Conservation (phyloP, 1,140 invertebrate genomes). For the Hylaeus volcanicus region DNA sequence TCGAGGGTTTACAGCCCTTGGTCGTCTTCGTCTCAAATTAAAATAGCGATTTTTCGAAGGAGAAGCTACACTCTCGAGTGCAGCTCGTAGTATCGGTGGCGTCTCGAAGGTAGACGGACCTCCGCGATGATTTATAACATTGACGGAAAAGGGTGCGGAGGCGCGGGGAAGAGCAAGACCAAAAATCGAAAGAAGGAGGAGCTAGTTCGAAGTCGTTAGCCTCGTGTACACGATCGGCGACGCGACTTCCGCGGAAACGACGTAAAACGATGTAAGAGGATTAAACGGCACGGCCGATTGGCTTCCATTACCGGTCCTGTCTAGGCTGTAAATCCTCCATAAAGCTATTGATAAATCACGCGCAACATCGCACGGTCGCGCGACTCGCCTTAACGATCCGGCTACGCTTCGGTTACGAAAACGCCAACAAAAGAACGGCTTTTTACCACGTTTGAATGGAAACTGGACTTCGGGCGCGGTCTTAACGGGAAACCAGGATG, state of each 20-base stretch:
- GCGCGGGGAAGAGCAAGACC: background rate
- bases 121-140: constrained; percentile 15
- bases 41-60: no score
- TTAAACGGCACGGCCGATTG: constrained; percentile 61
- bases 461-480: background rate
- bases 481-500: constrained; percentile 3
- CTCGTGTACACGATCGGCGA: constrained; percentile 16
- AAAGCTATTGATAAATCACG: constrained; percentile 62
- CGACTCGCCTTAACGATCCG: constrained; percentile 56
- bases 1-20: no score
- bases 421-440: constrained; percentile 22
- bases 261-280: constrained; percentile 64
- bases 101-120: background rate
- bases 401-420: constrained; percentile 37
- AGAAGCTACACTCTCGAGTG: no score
- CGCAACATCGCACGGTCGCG: constrained; percentile 27
- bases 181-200: constrained; percentile 23
- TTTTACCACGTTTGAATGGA: constrained; percentile 19
- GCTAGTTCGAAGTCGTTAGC: constrained; percentile 11
- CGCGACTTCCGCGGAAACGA: constrained; percentile 50
- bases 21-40: no score
- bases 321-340: constrained; percentile 56
- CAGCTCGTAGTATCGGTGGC: no score
- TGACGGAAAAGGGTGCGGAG: background rate
- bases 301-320: constrained; percentile 58